Conservation (phyloP, 1,140 invertebrate species). For the Stenopsyche tienmushanensis region DNA sequence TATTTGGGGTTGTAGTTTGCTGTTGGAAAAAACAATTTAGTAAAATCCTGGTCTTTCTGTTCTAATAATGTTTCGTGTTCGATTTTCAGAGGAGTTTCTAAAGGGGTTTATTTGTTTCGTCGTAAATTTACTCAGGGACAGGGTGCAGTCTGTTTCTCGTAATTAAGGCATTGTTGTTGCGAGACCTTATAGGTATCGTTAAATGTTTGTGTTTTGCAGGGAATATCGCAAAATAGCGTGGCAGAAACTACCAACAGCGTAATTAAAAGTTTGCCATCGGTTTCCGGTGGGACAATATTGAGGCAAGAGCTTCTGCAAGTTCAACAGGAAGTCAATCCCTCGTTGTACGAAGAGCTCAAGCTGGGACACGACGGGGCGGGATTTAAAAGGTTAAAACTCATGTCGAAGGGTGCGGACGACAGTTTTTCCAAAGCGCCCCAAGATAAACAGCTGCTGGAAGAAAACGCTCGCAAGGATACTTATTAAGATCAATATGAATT, state of each 20-base stretch:
- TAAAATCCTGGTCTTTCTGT: too few relatives aligned
- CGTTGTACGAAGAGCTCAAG: conserved; percentile 76
- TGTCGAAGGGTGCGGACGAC: conserved; percentile 44
- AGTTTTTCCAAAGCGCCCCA: conserved; percentile 2
- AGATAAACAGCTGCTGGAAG: conserved; percentile 12
- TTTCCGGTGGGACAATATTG: conserved; percentile 54
- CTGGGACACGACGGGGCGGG: conserved; percentile 75
- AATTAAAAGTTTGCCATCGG: conserved; percentile 42
- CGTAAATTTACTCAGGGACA: too few relatives aligned
- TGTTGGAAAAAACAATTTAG: too few relatives aligned
- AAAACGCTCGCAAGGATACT: conserved; percentile 11
- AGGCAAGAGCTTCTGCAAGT: conserved; percentile 59
- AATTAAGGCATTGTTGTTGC: not conserved
- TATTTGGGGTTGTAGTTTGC: too few relatives aligned
- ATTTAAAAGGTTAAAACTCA: conserved; percentile 73
- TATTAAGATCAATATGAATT: conserved; percentile 22
- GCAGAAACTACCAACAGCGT: conserved; percentile 38
- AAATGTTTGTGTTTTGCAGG: conserved; percentile 3
- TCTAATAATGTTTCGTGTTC: too few relatives aligned
- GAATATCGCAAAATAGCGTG: conserved; percentile 41
- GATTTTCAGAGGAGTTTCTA: too few relatives aligned
- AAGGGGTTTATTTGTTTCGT: too few relatives aligned
- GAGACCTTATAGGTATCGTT: not conserved
- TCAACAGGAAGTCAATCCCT: conserved; percentile 67
- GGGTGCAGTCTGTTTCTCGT: not conserved